Evolutionary conservation across 2,888 invertebrate species (phyloP).

Genomic region (Cheilosia vernalis): DNA sequence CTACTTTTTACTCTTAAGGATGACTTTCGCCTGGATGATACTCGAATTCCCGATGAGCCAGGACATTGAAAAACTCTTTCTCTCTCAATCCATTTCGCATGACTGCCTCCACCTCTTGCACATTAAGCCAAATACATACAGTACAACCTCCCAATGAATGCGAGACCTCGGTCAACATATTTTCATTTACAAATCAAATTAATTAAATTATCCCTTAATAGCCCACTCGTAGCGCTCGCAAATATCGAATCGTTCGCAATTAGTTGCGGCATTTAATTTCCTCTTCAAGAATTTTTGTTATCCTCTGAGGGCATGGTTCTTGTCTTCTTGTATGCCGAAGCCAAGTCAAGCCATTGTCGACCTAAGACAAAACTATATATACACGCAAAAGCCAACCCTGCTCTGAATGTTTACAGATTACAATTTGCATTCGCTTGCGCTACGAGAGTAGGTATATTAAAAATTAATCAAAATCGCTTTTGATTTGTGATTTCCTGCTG

Average conservation of each 20-base stretch:
- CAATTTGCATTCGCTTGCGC: conserved; percentile 65
- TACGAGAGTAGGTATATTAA: conserved; percentile 76
- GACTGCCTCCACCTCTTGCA: neutral
- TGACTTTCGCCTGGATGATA: too few species aligned
- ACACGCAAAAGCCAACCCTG: conserved; percentile 2
- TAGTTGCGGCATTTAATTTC: conserved; percentile 69
- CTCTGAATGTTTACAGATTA: conserved; percentile 47
- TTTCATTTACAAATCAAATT: conserved; percentile 25
- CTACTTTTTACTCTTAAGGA: too few species aligned
- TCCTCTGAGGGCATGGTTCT: conserved; percentile 21
- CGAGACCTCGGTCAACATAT: neutral
- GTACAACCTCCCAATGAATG: neutral
- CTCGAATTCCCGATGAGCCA: too few species aligned
- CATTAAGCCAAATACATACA: neutral
- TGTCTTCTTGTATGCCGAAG: neutral
- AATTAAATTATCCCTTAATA: conserved; percentile 40
- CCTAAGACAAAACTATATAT: conserved; percentile 19
- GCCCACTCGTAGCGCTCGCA: neutral
- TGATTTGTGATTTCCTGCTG: conserved; percentile 82
- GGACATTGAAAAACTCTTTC: neutral
- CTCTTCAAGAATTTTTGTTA: conserved; percentile 30
- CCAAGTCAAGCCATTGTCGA: conserved; percentile 3
- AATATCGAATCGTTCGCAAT: conserved; percentile 40
- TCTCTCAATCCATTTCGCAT: neutral
- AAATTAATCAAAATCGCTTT: conserved; percentile 81